Evolutionary conservation across 2,888 invertebrate species (phyloP).

Genomic region (Pachydiplax longipennis): DNA sequence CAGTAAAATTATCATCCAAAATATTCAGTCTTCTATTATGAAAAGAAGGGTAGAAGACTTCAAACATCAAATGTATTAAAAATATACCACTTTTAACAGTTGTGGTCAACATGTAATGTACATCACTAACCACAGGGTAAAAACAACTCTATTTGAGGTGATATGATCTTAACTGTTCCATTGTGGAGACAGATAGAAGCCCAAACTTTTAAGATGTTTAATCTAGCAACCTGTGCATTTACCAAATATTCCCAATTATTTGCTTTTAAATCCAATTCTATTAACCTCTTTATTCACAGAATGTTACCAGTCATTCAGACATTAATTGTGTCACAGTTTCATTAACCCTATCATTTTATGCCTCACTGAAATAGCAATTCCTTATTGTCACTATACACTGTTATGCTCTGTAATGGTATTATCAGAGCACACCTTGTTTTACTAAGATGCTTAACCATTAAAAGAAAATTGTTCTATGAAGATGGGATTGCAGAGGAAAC

Average conservation of each 20-base stretch:
- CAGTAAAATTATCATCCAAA: conserved; percentile 45
- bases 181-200: background rate
- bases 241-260: background rate
- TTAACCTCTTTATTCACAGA: background rate
- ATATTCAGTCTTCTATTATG: conserved; percentile 44
- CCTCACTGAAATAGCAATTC: background rate
- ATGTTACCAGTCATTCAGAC: background rate
- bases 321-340: background rate
- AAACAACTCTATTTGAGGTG: conserved; percentile 10
- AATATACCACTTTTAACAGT: conserved; percentile 39
- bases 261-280: background rate
- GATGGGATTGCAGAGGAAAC: background rate
- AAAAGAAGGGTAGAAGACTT: conserved; percentile 37
- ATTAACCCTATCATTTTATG: background rate
- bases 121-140: conserved; percentile 23
- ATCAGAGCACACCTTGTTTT: background rate
- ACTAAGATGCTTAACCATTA: background rate
- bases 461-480: background rate
- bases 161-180: background rate
- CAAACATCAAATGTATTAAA: conserved; percentile 44
- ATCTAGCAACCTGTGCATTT: background rate
- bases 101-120: conserved; percentile 15
- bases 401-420: background rate
- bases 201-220: conserved; percentile 7
- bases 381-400: conserved; percentile 28